Evolutionary conservation across 2,113 vertebrate species (phyloP).

Genomic region (Strix uralensis): DNA sequence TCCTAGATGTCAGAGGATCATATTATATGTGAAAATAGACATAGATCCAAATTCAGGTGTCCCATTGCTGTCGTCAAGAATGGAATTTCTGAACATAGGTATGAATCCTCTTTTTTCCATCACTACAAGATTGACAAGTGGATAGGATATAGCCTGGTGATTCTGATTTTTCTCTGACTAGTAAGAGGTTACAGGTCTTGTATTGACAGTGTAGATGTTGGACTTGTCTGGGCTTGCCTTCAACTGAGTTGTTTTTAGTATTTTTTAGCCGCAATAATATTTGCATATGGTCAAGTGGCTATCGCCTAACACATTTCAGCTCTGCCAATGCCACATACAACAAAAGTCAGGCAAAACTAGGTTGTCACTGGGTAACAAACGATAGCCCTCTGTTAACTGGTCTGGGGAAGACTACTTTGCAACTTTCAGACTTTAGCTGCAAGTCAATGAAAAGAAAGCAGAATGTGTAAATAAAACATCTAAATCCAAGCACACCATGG

Average conservation of each 20-base stretch:
- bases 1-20: neutral
- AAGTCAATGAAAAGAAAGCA: neutral
- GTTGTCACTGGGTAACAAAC: no score
- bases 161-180: neutral
- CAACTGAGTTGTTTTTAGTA: neutral
- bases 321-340: neutral
- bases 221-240: neutral
- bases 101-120: neutral
- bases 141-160: neutral
- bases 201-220: neutral
- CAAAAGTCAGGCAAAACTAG: neutral
- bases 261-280: neutral
- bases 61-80: neutral
- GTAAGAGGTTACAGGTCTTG: neutral
- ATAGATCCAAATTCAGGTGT: neutral
- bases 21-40: accelerated
- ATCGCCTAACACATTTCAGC: neutral
- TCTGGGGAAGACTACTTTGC: neutral
- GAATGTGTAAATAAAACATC: neutral
- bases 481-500: neutral
- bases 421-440: neutral
- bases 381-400: neutral
- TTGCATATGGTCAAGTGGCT: neutral
- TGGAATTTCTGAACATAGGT: neutral
- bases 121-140: neutral